phyloP scores from a whole-genome alignment of 1,140 invertebrate genomes.

The Phenacoccus solenopsis region DNA sequence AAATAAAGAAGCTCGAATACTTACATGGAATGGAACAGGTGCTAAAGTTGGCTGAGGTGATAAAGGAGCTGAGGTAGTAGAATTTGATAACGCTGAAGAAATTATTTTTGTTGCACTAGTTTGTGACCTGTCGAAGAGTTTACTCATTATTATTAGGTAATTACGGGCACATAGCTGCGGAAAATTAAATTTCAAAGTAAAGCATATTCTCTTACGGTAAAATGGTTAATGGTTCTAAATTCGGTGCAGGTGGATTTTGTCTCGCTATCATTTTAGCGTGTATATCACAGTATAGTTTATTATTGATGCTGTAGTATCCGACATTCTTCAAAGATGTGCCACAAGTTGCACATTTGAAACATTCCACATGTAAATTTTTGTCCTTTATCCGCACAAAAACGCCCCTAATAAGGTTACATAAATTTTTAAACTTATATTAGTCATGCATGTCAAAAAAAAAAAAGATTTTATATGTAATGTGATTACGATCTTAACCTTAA shows the following conservation, averaged over 20 bases:
- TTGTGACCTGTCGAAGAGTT: neutral
- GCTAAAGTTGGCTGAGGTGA: conserved; percentile 33
- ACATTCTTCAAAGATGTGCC: conserved; percentile 90
- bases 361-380: conserved; percentile 89
- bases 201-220: no score
- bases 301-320: conserved; percentile 90
- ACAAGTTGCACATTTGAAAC: conserved; percentile 92
- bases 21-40: conserved; percentile 35
- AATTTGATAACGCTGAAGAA: neutral
- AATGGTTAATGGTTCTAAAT: conserved; percentile 62
- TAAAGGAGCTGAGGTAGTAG: neutral
- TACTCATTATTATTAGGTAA: neutral
- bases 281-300: conserved; percentile 91
- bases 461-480: no score
- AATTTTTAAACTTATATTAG: conserved; percentile 16
- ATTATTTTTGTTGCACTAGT: neutral
- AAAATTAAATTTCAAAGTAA: conserved; percentile 36
- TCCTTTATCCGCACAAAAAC: conserved; percentile 94
- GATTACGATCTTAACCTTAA: no score
- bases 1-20: no score
- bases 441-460: conserved; percentile 8
- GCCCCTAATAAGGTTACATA: conserved; percentile 47
- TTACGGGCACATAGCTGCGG: neutral
- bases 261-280: conserved; percentile 81
- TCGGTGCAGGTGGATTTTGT: conserved; percentile 60